Conservation (phyloP, 2,888 invertebrate genomes). For the Nezara viridula region DNA sequence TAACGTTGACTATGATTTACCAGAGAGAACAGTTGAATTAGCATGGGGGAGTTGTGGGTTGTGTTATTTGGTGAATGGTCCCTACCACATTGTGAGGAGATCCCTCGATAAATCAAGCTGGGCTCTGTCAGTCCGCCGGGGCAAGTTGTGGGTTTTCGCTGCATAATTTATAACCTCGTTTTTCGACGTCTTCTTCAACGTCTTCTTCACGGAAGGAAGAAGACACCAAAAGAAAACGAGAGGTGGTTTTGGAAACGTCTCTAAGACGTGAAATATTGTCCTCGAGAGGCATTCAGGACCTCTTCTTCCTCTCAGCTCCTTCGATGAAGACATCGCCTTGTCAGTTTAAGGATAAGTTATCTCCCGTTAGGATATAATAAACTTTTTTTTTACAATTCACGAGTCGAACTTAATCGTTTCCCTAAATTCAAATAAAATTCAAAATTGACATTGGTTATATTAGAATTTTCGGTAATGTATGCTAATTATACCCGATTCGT, state of each 20-base stretch:
- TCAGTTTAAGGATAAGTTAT: not conserved
- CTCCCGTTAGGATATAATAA: not conserved
- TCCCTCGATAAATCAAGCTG: not conserved
- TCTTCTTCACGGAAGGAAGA: slow-evolving; percentile 22
- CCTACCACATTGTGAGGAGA: not conserved
- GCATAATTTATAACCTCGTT: slow-evolving; percentile 18
- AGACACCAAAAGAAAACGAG: not conserved
- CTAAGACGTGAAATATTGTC: not conserved
- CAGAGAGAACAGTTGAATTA: not conserved
- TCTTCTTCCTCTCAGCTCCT: not conserved
- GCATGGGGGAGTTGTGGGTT: not conserved
- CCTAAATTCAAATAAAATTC: not conserved
- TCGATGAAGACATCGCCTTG: not conserved
- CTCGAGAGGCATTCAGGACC: not conserved
- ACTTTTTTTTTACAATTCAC: not conserved
- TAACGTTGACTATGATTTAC: not conserved
- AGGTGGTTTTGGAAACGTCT: not conserved
- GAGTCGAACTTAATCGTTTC: not conserved
- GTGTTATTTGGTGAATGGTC: not conserved
- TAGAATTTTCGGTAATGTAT: not conserved
- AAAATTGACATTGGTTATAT: not conserved
- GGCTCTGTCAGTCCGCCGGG: not conserved
- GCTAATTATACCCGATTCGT: not conserved
- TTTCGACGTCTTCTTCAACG: slow-evolving; percentile 24
- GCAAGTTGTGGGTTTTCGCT: slow-evolving; percentile 23